A percentile compares a stretch with the other conserved stretches of the same genome.
phyloP scores from a whole-genome alignment of 2,797 vertebrate species.

The Menidia menidia region DNA sequence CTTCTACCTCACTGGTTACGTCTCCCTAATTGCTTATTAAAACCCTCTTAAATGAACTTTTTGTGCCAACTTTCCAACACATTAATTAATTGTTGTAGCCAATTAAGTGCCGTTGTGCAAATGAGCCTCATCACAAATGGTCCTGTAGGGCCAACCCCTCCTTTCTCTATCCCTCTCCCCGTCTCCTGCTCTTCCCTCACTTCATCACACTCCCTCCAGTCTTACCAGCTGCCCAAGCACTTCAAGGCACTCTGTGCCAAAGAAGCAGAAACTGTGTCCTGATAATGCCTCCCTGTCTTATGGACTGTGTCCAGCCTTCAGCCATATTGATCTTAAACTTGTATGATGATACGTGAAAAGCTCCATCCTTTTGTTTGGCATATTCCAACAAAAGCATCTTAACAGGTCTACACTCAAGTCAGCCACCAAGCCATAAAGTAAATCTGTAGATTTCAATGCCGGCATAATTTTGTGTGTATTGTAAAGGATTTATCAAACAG shows the following conservation, averaged over 20 bases:
- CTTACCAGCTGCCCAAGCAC: conserved; percentile 83
- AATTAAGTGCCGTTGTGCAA: conserved; percentile 99
- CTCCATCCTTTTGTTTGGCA: conserved; percentile 53
- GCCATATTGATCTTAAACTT: conserved; percentile 70
- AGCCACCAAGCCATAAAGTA: conserved; percentile 41
- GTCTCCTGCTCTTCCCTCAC: conserved; percentile 65
- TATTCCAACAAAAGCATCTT: conserved; percentile 34
- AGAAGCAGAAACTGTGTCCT: conserved; percentile 79
- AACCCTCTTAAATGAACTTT: conserved; percentile 89
- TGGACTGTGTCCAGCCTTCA: conserved; percentile 70
- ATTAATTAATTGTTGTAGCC: conserved; percentile 99
- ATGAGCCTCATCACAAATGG: conserved; percentile 93
- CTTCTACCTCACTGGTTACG: conserved; percentile 78
- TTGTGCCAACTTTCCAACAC: conserved; percentile 99
- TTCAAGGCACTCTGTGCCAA: conserved; percentile 76
- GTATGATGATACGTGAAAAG: conserved; percentile 60
- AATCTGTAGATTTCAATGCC: conserved; percentile 44
- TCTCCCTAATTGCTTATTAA: conserved; percentile 88
- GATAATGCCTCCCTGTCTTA: conserved; percentile 75
- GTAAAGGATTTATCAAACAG: conserved; percentile 52
- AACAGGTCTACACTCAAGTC: conserved; percentile 37
- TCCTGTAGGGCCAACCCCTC: conserved; percentile 75
- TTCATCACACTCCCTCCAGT: conserved; percentile 63
- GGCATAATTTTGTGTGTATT: conserved; percentile 47
- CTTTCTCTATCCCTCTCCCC: conserved; percentile 63